Base-by-base conservation (phyloP, 2,113 vertebrate genomes). In the Loxodonta africana region DNA sequence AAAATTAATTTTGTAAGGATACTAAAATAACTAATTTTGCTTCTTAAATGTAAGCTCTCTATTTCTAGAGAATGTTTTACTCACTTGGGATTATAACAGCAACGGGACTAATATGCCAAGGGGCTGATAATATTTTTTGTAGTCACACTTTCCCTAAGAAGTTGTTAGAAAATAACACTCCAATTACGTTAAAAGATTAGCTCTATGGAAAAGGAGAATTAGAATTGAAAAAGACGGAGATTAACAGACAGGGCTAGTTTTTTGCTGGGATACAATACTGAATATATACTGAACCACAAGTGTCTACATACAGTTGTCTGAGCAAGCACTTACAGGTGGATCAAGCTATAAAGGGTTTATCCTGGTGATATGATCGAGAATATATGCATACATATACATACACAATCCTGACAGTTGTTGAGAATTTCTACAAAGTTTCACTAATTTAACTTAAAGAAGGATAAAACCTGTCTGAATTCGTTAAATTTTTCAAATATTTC, bases 81-180 rank as follows among this genome's bases (percentile, higher is more conserved):
- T 88, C 44, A 90, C 30, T 57, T 41, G 53, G 1, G 14, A 51
- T 53, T 95, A 83, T 6, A 84, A 83, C 37, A 88, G 60, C 6
- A 89, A 41, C 10, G 88, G 53, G 46, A 62, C 8, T 78, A 87
- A 94, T 94, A 94, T 76, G 44, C n/a, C 51, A 85, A 94, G 2
- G 26, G 44, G 17, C 41, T n/a, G 71, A 46, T 77, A 74, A 86
- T 77, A 63, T 57, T 83, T 46, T 60, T 30, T 57, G 26, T 30
- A 46, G 83, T 84, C 25, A 85, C 20, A 78, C 81, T 94, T 97
- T 73, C 53, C n/a, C 85, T 90, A 90, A 83, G n/a, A 96, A 95
- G 71, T 62, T 82, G 82, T 78, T 37, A 91, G 60, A 93, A 95
- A 88, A 81, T 90, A 86, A 91, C 62, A 90, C 30, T 90, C 57